These are phyloP conservation scores for Uromys caudimaculatus DNA, from an alignment of 2,797 vertebrate genomes.

Conservation along the genomic window DNA sequence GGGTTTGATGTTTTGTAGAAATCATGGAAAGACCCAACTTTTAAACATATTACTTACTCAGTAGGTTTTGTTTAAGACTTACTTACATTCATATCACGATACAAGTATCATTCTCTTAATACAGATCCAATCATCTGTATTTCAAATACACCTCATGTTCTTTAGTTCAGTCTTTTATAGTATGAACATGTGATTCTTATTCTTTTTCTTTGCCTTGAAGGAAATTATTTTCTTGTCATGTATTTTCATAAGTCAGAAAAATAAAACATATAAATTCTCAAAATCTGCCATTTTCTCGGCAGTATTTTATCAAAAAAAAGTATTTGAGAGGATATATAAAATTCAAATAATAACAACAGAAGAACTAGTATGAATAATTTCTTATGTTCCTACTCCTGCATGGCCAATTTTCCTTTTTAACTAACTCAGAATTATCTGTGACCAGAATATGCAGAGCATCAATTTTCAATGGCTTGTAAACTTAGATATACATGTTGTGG, in stretches of 20 bases:
- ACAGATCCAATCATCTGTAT: neutral
- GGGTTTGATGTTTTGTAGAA: neutral
- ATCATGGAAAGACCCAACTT: neutral
- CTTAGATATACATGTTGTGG: conserved; percentile 59
- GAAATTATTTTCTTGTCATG: conserved; percentile 41
- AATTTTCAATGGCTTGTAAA: conserved; percentile 77
- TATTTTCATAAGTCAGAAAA: neutral
- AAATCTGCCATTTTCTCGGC: conserved; percentile 14
- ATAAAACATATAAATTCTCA: conserved; percentile 36
- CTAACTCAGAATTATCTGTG: conserved; percentile 76
- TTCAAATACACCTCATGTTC: conserved; percentile 33
- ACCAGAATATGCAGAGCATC: conserved; percentile 72
- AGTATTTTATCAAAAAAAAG: conserved; percentile 23
- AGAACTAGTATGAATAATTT: conserved; percentile 17
- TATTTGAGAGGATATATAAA: conserved; percentile 40
- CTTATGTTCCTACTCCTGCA: conserved; percentile 45
- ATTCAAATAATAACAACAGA: conserved; percentile 25
- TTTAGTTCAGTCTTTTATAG: conserved; percentile 8
- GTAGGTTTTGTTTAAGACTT: conserved; percentile 28
- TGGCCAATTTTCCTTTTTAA: conserved; percentile 66
- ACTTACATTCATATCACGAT: neutral
- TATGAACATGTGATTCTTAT: neutral
- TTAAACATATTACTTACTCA: neutral
- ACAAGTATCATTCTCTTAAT: neutral
- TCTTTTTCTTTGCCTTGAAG: neutral